These are phyloP conservation scores for Setipinna tenuifilis DNA, from an alignment of 2,797 vertebrate genomes.

Conservation along the genomic window DNA sequence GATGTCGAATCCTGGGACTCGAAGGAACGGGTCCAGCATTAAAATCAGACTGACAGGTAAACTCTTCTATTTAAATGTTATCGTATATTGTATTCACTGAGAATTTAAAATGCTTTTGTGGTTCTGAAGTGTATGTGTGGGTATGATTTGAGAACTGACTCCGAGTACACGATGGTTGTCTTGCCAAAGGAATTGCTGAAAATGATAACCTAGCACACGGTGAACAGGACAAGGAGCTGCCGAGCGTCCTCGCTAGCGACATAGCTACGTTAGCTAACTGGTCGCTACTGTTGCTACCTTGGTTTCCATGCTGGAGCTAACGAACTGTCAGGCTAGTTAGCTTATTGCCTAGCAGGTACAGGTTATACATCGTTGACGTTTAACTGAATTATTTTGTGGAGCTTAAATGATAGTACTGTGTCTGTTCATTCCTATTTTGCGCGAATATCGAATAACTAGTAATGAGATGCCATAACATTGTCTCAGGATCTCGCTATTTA, in stretches of 20 bases:
- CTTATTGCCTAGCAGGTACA: not conserved
- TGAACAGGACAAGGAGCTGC: slow-evolving; percentile 16
- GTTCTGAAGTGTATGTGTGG: not conserved
- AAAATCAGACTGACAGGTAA: slow-evolving; percentile 98
- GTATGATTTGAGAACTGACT: not conserved
- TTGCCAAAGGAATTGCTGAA: slow-evolving; percentile 4
- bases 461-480: not conserved
- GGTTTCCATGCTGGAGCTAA: slow-evolving; percentile 23
- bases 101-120: not conserved
- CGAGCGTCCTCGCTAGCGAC: slow-evolving; percentile 6
- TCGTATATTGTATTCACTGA: slow-evolving; percentile 43
- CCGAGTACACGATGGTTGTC: not conserved
- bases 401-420: not conserved
- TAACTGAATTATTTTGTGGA: not conserved
- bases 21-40: slow-evolving; percentile 96
- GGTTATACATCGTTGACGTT: not conserved
- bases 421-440: not conserved
- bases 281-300: not conserved
- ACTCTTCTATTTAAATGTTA: slow-evolving; percentile 16
- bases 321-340: slow-evolving; percentile 11
- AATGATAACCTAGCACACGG: slow-evolving; percentile 21
- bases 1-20: slow-evolving; percentile 97
- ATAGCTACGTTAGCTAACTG: not conserved
- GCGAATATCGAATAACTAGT: not conserved
- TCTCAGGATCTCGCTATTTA: not conserved